phyloP scores from a whole-genome alignment of 2,113 vertebrate species.

The Eudyptes chrysolophus region DNA sequence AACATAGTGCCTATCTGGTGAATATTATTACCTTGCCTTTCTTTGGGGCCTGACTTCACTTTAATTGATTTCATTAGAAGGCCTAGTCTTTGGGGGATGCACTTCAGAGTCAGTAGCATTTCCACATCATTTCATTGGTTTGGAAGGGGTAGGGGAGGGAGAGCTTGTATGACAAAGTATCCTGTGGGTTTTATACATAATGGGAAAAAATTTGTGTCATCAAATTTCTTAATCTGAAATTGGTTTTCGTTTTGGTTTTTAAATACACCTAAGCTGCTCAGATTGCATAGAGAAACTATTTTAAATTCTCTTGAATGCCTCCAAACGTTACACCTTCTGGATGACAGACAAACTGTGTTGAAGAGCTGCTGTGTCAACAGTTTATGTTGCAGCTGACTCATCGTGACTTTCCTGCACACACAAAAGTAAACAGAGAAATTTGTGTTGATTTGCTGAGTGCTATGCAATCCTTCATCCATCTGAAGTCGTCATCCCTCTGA shows the following conservation, averaged over 20 bases:
- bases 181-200: not conserved
- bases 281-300: not conserved
- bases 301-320: not conserved
- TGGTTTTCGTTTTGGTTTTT: not conserved
- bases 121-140: not conserved
- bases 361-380: not conserved
- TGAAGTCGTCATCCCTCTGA: not conserved
- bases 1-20: not conserved
- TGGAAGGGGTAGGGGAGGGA: not conserved
- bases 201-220: not conserved
- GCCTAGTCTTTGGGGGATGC: not conserved
- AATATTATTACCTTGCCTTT: not conserved
- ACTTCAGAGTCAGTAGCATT: not conserved
- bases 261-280: not conserved
- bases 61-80: not conserved
- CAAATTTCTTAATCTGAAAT: not conserved
- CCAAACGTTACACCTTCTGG: not conserved
- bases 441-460: constrained; percentile 1
- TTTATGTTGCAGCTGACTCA: constrained; percentile 7
- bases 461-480: not conserved
- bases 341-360: not conserved
- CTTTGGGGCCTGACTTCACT: not conserved
- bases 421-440: not conserved
- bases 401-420: not conserved
- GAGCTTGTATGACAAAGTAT: not conserved